Evolutionary conservation across 2,888 invertebrate species (phyloP).

Genomic region (Prostheceraeus crozeri): DNA sequence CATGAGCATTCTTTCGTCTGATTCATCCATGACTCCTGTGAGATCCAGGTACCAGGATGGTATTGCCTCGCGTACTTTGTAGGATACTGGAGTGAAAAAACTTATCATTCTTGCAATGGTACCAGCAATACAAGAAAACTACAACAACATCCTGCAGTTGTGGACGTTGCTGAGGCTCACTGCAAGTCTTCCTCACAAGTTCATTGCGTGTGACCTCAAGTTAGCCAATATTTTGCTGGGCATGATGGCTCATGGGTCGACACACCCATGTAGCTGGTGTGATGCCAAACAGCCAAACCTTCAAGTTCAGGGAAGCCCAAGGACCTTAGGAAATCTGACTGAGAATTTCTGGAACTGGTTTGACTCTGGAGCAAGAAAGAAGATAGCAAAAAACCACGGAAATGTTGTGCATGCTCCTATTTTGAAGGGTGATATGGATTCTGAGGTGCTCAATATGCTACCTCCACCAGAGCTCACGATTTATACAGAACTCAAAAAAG

Average conservation of each 20-base stretch:
- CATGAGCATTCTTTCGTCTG: no score
- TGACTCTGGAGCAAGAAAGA: slow-evolving; percentile 26
- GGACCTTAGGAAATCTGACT: slow-evolving; percentile 32
- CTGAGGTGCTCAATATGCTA: slow-evolving; percentile 23
- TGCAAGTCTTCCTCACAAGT: no score
- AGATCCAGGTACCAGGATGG: no score
- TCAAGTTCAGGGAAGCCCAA: slow-evolving; percentile 28
- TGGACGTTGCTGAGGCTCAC: no score
- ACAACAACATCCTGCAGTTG: no score
- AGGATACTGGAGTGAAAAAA: no score
- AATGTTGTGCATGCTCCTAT: slow-evolving; percentile 33
- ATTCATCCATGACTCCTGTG: no score
- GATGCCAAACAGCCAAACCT: slow-evolving; percentile 32
- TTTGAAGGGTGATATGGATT: slow-evolving; percentile 14
- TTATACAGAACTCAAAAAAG: slow-evolving; percentile 29
- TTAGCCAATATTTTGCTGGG: slow-evolving; percentile 35
- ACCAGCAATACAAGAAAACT: no score
- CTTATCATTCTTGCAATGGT: no score
- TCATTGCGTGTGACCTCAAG: slow-evolving; percentile 28
- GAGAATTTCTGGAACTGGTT: slow-evolving; percentile 35
- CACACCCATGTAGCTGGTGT: slow-evolving; percentile 35
- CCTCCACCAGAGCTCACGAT: slow-evolving; percentile 33
- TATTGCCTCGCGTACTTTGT: no score
- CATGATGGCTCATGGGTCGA: slow-evolving; percentile 32
- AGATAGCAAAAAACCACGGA: slow-evolving; percentile 31